A percentile compares a stretch with the other conserved stretches of the same genome.
phyloP scores from a whole-genome alignment of 64 coral and sea anemone genomes.

The Cladopsammia gracilis region DNA sequence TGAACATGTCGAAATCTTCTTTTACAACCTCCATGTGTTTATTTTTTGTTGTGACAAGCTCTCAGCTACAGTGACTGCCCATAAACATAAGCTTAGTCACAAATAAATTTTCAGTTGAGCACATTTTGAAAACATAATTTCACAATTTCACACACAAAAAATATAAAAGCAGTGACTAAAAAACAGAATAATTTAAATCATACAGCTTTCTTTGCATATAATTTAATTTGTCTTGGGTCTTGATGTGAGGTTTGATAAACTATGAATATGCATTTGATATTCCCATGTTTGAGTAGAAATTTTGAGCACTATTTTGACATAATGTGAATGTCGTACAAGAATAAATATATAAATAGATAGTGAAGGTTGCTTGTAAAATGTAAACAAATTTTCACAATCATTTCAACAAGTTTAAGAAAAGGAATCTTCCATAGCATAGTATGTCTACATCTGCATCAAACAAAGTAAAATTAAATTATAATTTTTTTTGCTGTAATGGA shows the following conservation, averaged over 20 bases:
- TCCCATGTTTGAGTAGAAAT: not conserved
- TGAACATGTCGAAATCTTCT: not conserved
- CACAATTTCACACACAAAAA: not conserved
- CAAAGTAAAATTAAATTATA: not conserved
- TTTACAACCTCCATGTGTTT: not conserved
- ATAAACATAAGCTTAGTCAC: not conserved
- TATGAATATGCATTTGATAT: not conserved
- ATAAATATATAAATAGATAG: not conserved
- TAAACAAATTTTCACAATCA: not conserved
- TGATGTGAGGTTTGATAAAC: not conserved
- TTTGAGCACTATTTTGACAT: not conserved
- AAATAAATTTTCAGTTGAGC: not conserved
- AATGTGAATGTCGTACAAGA: not conserved
- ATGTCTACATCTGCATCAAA: not conserved
- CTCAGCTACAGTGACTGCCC: not conserved
- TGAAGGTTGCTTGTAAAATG: not conserved
- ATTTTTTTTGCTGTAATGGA: not conserved
- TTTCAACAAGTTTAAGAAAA: not conserved
- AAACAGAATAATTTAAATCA: too few relatives aligned
- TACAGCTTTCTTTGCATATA: too few relatives aligned
- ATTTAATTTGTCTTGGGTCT: not conserved
- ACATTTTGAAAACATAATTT: not conserved
- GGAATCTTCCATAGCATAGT: not conserved
- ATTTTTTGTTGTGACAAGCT: conserved; percentile 19
- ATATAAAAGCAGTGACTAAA: too few relatives aligned